phyloP scores from a whole-genome alignment of 1,140 invertebrate genomes.

The Pinna nobilis region DNA sequence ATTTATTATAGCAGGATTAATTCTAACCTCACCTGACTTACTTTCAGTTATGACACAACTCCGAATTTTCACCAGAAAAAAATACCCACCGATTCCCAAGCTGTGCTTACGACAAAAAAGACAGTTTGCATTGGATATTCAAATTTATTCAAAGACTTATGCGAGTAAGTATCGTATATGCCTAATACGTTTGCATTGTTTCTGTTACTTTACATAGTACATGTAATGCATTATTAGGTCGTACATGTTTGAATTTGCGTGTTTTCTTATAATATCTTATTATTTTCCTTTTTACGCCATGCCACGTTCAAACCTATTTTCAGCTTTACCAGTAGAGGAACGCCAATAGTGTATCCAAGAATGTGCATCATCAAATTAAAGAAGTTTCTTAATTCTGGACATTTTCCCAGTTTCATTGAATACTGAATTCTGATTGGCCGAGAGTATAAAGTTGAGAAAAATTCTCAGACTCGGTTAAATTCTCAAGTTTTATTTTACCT shows the following conservation, averaged over 20 bases:
- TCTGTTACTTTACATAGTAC: background rate
- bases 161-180: slow-evolving; percentile 36
- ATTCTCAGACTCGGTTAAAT: no score
- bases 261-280: background rate
- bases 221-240: background rate
- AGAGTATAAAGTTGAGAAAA: no score
- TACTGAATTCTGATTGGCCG: no score
- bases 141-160: slow-evolving; percentile 50
- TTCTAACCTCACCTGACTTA: no score
- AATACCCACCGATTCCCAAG: background rate
- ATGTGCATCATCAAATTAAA: background rate
- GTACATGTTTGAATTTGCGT: background rate
- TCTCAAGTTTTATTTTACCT: no score
- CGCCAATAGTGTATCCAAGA: background rate
- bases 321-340: background rate
- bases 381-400: no score
- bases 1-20: no score
- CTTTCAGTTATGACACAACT: background rate
- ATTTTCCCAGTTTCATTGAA: no score
- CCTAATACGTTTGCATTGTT: background rate
- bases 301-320: no score
- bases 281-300: background rate
- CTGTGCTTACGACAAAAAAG: slow-evolving; percentile 23
- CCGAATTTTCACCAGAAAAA: background rate
- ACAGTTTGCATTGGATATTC: slow-evolving; percentile 45